Evolutionary conservation across 1,140 invertebrate genomes (phyloP).

Genomic region (Oedothorax gibbosus): DNA sequence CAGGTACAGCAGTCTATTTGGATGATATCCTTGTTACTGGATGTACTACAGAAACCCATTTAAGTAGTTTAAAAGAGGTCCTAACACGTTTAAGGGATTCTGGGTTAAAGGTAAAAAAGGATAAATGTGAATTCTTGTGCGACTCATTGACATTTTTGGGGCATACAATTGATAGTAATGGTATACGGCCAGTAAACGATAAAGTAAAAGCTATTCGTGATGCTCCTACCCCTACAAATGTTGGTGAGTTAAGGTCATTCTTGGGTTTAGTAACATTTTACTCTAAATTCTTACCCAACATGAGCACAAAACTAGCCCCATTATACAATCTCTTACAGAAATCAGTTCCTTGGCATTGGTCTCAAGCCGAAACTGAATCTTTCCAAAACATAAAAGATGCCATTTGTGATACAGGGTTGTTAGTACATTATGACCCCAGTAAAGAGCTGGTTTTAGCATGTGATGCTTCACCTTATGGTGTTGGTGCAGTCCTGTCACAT

Average conservation of each 20-base stretch:
- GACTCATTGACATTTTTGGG: constrained; percentile 67
- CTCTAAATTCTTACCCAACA: constrained; percentile 66
- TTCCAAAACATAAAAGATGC: constrained; percentile 64
- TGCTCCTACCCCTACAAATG: constrained; percentile 64
- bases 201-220: constrained; percentile 68
- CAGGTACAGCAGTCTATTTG: constrained; percentile 33
- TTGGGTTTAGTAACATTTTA: constrained; percentile 47
- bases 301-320: constrained; percentile 61
- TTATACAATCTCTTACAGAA: constrained; percentile 63
- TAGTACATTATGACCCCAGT: constrained; percentile 69
- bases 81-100: constrained; percentile 61
- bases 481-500: constrained; percentile 71
- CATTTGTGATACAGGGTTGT: constrained; percentile 36
- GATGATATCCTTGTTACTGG: constrained; percentile 65
- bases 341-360: constrained; percentile 63
- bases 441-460: constrained; percentile 70
- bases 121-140: constrained; percentile 67
- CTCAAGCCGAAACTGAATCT: constrained; percentile 61
- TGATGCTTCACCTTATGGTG: constrained; percentile 68
- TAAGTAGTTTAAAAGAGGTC: constrained; percentile 61
- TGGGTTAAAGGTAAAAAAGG: constrained; percentile 65
- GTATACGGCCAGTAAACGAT: constrained; percentile 66
- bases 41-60: constrained; percentile 61
- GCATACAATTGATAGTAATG: constrained; percentile 66
- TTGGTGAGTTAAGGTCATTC: constrained; percentile 64